These are phyloP conservation scores for Caenorhabditis brenneri DNA, from an alignment of 1,140 invertebrate species.

Conservation along the genomic window DNA sequence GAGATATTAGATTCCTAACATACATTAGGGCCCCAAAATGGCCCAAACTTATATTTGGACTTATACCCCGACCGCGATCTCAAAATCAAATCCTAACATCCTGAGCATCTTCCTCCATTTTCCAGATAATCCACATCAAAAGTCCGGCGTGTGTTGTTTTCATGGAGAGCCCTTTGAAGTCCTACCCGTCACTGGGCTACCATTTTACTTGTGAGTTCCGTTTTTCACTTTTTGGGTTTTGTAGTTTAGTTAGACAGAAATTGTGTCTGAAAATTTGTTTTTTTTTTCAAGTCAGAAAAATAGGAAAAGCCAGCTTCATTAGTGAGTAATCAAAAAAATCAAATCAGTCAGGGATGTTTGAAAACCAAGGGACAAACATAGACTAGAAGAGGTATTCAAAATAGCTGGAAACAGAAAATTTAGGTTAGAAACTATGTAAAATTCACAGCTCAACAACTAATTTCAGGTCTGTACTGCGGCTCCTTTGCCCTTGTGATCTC, in stretches of 20 bases:
- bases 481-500: constrained; percentile 24
- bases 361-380: too few species aligned
- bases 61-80: too few species aligned
- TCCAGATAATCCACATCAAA: constrained; percentile 39
- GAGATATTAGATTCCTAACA: too few species aligned
- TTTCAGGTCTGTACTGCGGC: constrained; percentile 12
- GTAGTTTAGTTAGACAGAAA: not conserved
- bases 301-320: not conserved
- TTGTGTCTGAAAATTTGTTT: not conserved
- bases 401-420: too few species aligned
- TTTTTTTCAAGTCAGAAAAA: not conserved
- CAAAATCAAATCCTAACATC: too few species aligned
- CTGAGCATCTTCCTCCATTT: too few species aligned
- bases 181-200: not conserved
- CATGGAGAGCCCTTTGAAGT: constrained; percentile 6
- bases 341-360: not conserved
- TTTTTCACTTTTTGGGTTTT: not conserved
- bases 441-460: too few species aligned
- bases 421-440: not conserved
- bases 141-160: constrained; percentile 24
- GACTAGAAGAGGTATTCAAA: too few species aligned
- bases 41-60: too few species aligned
- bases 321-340: not conserved
- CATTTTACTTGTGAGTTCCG: constrained; percentile 12
- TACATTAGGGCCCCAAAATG: too few species aligned